Evolutionary conservation across 2,888 invertebrate species (phyloP).

Genomic region (Ferrisia virgata): DNA sequence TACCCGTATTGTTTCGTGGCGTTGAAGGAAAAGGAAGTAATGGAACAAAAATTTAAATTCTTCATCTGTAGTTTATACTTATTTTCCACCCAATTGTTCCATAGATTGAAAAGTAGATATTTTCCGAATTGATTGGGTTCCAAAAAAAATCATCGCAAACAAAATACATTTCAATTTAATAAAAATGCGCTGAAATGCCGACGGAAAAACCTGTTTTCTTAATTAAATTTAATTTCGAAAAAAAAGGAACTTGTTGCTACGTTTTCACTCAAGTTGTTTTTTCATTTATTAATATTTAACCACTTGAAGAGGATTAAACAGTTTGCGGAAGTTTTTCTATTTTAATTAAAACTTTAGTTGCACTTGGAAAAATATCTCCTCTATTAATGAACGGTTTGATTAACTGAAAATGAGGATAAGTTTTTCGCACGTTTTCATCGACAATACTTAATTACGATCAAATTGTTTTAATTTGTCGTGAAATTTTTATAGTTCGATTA

Average conservation of each 20-base stretch:
- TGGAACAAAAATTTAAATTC: no score
- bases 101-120: background rate
- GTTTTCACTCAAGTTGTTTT: background rate
- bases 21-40: background rate
- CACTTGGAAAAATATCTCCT: background rate
- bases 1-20: background rate
- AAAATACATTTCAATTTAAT: background rate
- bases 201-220: background rate
- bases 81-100: background rate
- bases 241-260: background rate
- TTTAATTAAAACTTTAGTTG: background rate
- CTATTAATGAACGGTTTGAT: background rate
- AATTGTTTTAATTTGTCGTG: background rate
- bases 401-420: background rate
- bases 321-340: background rate
- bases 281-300: slow-evolving; percentile 14
- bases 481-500: background rate
- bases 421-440: background rate
- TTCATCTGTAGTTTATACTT: no score
- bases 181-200: background rate
- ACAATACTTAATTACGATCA: background rate
- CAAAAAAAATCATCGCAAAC: background rate
- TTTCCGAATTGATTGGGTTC: no score
- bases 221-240: background rate
- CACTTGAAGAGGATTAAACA: background rate